phyloP scores from a whole-genome alignment of 1,140 invertebrate genomes.

The Aphelenchoides besseyi region DNA sequence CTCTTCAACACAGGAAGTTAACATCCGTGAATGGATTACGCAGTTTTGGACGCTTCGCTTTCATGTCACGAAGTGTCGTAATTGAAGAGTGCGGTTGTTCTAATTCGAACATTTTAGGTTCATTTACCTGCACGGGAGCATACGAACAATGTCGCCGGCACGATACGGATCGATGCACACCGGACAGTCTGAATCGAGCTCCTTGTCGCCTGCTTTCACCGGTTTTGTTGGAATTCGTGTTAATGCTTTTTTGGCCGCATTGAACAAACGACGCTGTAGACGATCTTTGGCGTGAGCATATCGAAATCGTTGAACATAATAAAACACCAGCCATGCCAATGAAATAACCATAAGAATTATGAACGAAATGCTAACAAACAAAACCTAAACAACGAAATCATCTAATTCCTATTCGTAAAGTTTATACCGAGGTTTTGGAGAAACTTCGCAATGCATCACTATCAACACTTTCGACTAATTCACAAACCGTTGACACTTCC shows the following conservation, averaged over 20 bases:
- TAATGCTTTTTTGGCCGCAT: conserved; percentile 82
- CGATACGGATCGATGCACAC: conserved; percentile 86
- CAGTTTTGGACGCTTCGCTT: too few species aligned
- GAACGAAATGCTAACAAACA: conserved; percentile 89
- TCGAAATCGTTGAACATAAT: conserved; percentile 77
- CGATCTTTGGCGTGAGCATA: conserved; percentile 84
- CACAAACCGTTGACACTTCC: conserved; percentile 31
- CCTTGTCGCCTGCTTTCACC: conserved; percentile 78
- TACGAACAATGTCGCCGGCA: conserved; percentile 76
- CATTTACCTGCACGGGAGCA: conserved; percentile 80
- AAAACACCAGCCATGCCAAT: conserved; percentile 86
- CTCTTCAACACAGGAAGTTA: too few species aligned
- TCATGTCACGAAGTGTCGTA: too few species aligned
- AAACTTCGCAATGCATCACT: conserved; percentile 53
- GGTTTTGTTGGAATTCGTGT: conserved; percentile 82
- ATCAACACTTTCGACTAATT: conserved; percentile 33
- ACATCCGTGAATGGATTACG: too few species aligned
- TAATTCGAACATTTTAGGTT: too few species aligned
- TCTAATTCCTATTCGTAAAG: not conserved
- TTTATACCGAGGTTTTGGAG: conserved; percentile 61
- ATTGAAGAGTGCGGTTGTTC: too few species aligned
- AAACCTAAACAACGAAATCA: conserved; percentile 65
- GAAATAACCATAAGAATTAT: conserved; percentile 89
- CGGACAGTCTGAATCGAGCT: conserved; percentile 80
- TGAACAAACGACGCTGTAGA: conserved; percentile 76